Conservation (phyloP, 2,113 vertebrate genomes). For the Holacanthus passer region DNA sequence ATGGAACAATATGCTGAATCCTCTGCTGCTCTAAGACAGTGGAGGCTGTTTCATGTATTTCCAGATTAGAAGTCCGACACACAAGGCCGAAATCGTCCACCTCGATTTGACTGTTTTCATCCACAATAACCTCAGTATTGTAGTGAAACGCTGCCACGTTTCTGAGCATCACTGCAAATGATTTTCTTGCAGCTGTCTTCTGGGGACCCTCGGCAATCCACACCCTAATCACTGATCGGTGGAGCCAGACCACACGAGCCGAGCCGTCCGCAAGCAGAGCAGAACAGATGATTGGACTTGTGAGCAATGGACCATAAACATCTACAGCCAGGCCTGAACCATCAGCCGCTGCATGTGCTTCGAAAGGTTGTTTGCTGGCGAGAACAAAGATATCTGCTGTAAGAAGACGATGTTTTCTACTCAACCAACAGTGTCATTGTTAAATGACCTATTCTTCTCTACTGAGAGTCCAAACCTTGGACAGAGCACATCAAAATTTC, state of each 20-base stretch:
- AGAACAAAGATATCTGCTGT: conserved; percentile 22
- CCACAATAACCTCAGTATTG: neutral
- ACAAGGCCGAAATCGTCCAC: neutral
- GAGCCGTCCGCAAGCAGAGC: conserved; percentile 18
- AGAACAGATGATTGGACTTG: conserved; percentile 36
- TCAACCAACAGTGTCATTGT: neutral
- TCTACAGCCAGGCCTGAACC: conserved; percentile 18
- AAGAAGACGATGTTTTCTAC: neutral
- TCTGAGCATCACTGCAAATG: conserved; percentile 19
- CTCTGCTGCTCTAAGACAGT: neutral
- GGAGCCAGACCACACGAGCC: conserved; percentile 37
- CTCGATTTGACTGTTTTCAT: neutral
- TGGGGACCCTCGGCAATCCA: conserved; percentile 8
- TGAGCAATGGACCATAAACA: conserved; percentile 43
- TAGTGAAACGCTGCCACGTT: conserved; percentile 3
- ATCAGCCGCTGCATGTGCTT: conserved; percentile 9
- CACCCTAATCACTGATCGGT: conserved; percentile 59
- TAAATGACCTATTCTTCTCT: neutral
- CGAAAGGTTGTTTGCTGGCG: conserved; percentile 35
- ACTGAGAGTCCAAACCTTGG: neutral
- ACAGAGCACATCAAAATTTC: neutral
- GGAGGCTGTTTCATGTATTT: neutral
- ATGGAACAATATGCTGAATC: conserved; percentile 4
- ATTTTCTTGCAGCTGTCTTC: conserved; percentile 18
- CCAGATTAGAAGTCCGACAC: neutral